Percentiles rank a stretch among this genome's conserved stretches.
These are phyloP conservation scores for Amphipoea oculea DNA, from an alignment of 2,888 invertebrate genomes.

Conservation along the genomic window DNA sequence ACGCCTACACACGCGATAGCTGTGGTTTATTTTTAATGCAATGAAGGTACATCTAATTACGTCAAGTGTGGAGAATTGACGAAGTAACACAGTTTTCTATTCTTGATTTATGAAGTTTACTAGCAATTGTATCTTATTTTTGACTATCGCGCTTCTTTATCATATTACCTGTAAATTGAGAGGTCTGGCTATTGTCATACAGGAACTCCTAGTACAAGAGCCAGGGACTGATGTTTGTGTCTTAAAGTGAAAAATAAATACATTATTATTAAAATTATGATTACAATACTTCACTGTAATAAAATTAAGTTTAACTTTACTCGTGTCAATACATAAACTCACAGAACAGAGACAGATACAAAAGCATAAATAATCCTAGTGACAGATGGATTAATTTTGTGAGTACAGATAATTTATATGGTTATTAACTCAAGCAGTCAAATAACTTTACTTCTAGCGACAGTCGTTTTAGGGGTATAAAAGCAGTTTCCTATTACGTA, in stretches of 20 bases:
- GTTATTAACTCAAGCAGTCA: conserved; percentile 45
- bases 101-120: conserved; percentile 5
- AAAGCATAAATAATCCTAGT: conserved; percentile 37
- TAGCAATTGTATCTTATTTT: not conserved
- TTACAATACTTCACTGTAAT: not conserved
- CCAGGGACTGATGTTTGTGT: not conserved
- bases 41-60: conserved; percentile 55
- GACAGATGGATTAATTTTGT: conserved; percentile 52
- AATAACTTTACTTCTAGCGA: conserved; percentile 39
- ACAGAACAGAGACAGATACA: conserved; percentile 28
- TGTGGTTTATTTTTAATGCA: conserved; percentile 53
- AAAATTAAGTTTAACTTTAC: conserved; percentile 25
- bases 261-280: not conserved
- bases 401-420: conserved; percentile 46
- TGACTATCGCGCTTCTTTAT: not conserved
- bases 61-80: conserved; percentile 41
- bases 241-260: not conserved
- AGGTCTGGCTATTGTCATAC: not conserved
- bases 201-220: not conserved
- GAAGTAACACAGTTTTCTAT: conserved; percentile 14
- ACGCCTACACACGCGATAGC: conserved; percentile 64
- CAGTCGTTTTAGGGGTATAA: conserved; percentile 19
- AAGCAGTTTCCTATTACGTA: conserved; percentile 42
- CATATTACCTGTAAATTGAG: not conserved
- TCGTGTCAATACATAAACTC: conserved; percentile 43